These are phyloP conservation scores for Nomada ruficornis DNA, from an alignment of 2,888 invertebrate genomes.

Conservation along the genomic window DNA sequence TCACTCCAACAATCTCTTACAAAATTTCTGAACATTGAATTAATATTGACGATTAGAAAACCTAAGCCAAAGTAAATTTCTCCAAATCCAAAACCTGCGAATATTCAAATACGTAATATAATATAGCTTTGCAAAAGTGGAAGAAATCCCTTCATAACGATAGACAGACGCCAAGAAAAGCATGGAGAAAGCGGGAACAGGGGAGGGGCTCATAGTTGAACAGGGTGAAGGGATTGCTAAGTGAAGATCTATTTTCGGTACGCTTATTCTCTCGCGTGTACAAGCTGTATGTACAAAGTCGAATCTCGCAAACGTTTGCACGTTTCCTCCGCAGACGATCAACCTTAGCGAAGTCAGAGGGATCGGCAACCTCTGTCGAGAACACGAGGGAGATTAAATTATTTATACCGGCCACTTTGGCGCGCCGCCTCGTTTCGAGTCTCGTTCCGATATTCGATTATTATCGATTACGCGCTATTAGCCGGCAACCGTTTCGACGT, in stretches of 20 bases:
- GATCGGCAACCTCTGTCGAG: slow-evolving; percentile 69
- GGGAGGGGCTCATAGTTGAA: background rate
- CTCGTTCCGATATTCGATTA: slow-evolving; percentile 68
- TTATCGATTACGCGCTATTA: slow-evolving; percentile 74
- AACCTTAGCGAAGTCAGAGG: slow-evolving; percentile 40
- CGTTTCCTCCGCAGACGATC: slow-evolving; percentile 51
- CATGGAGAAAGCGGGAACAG: background rate
- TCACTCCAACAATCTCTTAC: background rate
- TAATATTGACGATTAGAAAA: too few relatives aligned
- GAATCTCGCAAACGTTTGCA: slow-evolving; percentile 40
- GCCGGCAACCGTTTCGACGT: slow-evolving; percentile 44
- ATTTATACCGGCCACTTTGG: slow-evolving; percentile 73
- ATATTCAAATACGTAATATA: background rate
- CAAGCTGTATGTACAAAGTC: slow-evolving; percentile 50
- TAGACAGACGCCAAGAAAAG: slow-evolving; percentile 6
- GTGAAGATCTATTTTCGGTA: slow-evolving; percentile 62
- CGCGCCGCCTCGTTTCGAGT: slow-evolving; percentile 60
- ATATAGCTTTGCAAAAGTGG: background rate
- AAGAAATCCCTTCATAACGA: slow-evolving; percentile 1
- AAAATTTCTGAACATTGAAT: too few relatives aligned
- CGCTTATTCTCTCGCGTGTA: slow-evolving; percentile 57
- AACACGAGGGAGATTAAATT: slow-evolving; percentile 67
- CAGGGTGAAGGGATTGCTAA: slow-evolving; percentile 14
- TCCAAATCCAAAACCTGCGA: background rate
- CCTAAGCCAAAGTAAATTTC: background rate